A percentile compares a stretch with the other conserved stretches of the same genome.
These are phyloP conservation scores for Campodea augens DNA, from an alignment of 1,140 invertebrate species.

Conservation along the genomic window DNA sequence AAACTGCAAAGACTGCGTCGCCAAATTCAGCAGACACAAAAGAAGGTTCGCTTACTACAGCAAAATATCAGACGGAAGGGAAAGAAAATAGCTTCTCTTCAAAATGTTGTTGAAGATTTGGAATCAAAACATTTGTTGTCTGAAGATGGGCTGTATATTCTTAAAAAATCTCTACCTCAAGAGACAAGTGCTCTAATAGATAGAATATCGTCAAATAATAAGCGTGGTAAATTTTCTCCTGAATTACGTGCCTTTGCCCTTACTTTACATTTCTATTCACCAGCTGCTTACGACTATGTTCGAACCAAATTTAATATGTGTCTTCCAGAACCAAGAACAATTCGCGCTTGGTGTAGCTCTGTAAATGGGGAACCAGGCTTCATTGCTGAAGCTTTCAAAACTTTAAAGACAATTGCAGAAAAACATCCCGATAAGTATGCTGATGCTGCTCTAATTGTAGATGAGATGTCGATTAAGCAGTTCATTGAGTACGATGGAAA, in stretches of 20 bases:
- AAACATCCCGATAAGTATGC: slow-evolving; percentile 8
- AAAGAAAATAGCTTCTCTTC: too few species aligned
- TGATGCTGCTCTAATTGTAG: slow-evolving; percentile 15
- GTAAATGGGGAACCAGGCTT: slow-evolving; percentile 18
- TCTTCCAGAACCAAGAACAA: slow-evolving; percentile 16
- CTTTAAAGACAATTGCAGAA: slow-evolving; percentile 10
- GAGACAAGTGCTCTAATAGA: too few species aligned
- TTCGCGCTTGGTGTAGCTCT: slow-evolving; percentile 18
- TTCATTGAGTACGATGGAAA: slow-evolving; percentile 16
- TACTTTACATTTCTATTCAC: slow-evolving; percentile 19
- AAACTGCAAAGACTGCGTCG: too few species aligned
- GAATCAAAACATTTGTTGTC: too few species aligned
- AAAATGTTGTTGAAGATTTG: too few species aligned
- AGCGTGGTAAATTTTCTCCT: background rate
- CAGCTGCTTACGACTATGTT: slow-evolving; percentile 16
- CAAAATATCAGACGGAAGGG: too few species aligned
- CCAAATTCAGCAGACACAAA: too few species aligned
- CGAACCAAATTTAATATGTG: slow-evolving; percentile 16
- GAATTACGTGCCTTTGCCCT: slow-evolving; percentile 16
- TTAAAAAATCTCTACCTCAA: too few species aligned
- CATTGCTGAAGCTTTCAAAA: slow-evolving; percentile 15
- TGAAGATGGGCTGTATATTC: too few species aligned
- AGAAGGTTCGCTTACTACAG: too few species aligned
- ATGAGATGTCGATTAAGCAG: slow-evolving; percentile 19
- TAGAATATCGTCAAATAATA: background rate